Evolutionary conservation across 1,140 invertebrate species (phyloP), one percentile per base, ranked within the genome.

Genomic region (Sinella curviseta): DNA sequence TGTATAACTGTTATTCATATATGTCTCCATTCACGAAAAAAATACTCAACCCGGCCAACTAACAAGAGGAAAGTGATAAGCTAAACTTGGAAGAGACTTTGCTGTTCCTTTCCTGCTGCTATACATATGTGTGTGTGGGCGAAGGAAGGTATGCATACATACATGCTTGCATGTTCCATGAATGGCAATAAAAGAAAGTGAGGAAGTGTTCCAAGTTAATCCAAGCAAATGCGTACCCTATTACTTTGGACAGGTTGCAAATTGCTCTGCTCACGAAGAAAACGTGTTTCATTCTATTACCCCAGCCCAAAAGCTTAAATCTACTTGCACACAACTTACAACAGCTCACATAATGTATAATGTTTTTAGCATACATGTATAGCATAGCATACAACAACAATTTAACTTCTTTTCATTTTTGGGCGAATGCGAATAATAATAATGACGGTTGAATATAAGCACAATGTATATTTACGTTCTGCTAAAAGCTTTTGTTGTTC

Each of bases 121-220:
- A n/a, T n/a, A n/a, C n/a, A n/a, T n/a, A n/a, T n/a, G n/a, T n/a
- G n/a, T n/a, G n/a, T n/a, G n/a, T n/a, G n/a, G n/a, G n/a, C n/a
- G n/a, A n/a, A n/a, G n/a, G n/a, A n/a, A n/a, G n/a, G 26, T 70
- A 16, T 30, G 31, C 31, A 70, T 70, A 33, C 3, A 33, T 31
- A 70, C 31, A 70, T 70, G 65, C 30, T 31, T 70, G 26, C 2
- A 70, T 70, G 39, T 48, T 20, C 2, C 8, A 30, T 30, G 65
- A 33, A 70, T 30, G 65, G 65, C 65, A 70, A 70, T 70, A 70
- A 70, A 70, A 70, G 65, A 70, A 70, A 70, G 65, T 70, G 30
- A 70, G 65, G 65, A 70, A 70, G 65, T 70, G 65, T 70, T 70
- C 65, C 65, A 70, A 70, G 65, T 70, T 70, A 70, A 70, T 70